phyloP scores from a whole-genome alignment of 2,888 invertebrate species.

The Netelia virgata region DNA sequence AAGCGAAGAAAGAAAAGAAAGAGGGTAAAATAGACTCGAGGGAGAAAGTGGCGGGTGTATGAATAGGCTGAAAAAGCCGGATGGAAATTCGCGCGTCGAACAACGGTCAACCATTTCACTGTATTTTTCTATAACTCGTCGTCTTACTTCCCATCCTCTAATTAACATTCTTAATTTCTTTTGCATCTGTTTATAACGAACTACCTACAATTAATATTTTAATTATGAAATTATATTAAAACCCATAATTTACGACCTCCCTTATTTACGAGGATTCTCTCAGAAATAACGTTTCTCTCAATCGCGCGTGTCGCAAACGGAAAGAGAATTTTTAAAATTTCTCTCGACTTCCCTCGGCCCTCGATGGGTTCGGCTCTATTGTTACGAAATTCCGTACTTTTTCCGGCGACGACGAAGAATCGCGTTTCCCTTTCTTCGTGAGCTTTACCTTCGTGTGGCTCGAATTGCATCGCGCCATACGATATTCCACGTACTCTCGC shows the following conservation, averaged over 20 bases:
- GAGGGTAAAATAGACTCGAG: slow-evolving; percentile 29
- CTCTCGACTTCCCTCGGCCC: slow-evolving; percentile 16
- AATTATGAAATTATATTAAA: no score
- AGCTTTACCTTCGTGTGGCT: slow-evolving; percentile 10
- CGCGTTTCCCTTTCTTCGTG: slow-evolving; percentile 43
- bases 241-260: no score
- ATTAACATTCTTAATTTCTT: background rate
- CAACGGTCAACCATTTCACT: slow-evolving; percentile 55
- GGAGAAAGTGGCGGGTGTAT: slow-evolving; percentile 5
- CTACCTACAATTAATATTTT: no score
- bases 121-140: slow-evolving; percentile 2
- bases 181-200: background rate
- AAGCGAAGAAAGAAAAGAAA: slow-evolving; percentile 61
- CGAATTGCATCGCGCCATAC: slow-evolving; percentile 36
- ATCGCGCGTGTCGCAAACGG: slow-evolving; percentile 8
- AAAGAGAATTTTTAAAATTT: slow-evolving; percentile 43
- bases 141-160: no score
- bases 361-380: slow-evolving; percentile 24
- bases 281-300: slow-evolving; percentile 3
- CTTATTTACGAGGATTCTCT: background rate
- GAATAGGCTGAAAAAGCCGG: slow-evolving; percentile 58
- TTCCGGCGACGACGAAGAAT: slow-evolving; percentile 17
- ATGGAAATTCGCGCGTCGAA: slow-evolving; percentile 67
- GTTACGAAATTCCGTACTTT: slow-evolving; percentile 55
- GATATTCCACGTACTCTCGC: background rate